Percentiles rank a stretch among this genome's conserved stretches.
Conservation (phyloP, 2,888 invertebrate species). For the Peribatodes rhomboidaria region DNA sequence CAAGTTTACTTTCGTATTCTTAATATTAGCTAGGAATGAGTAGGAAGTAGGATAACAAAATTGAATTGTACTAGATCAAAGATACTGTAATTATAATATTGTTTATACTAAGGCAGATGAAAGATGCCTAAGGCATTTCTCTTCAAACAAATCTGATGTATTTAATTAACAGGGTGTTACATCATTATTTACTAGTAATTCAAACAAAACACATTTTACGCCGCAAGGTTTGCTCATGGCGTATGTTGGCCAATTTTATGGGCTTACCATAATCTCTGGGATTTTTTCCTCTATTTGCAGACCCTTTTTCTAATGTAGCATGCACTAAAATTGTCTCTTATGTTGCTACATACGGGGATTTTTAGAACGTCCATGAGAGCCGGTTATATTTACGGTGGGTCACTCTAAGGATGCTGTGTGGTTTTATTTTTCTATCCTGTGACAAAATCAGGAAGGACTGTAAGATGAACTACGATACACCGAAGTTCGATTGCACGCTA, state of each 20-base stretch:
- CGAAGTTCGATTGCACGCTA: too few relatives aligned
- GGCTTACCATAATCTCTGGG: conserved; percentile 31
- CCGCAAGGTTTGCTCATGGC: conserved; percentile 32
- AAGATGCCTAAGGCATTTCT: too few relatives aligned
- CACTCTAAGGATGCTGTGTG: conserved; percentile 1
- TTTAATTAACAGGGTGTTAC: background rate
- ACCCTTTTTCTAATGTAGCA: conserved; percentile 60
- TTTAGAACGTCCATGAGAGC: conserved; percentile 53
- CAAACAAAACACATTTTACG: conserved; percentile 8
- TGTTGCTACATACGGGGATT: conserved; percentile 53
- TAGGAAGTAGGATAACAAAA: too few relatives aligned
- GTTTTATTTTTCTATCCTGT: conserved; percentile 3
- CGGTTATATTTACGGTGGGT: conserved; percentile 62
- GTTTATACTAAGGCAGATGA: too few relatives aligned
- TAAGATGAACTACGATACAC: too few relatives aligned
- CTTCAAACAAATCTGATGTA: too few relatives aligned
- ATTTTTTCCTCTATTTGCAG: conserved; percentile 38
- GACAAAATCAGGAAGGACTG: too few relatives aligned
- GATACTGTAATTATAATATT: too few relatives aligned
- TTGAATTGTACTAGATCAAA: too few relatives aligned
- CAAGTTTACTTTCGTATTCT: too few relatives aligned
- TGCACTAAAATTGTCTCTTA: conserved; percentile 62
- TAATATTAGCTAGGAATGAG: too few relatives aligned
- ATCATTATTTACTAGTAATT: background rate
- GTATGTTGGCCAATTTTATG: conserved; percentile 44